These are phyloP conservation scores for Mycteria americana DNA, from an alignment of 2,797 vertebrate genomes.

Conservation along the genomic window DNA sequence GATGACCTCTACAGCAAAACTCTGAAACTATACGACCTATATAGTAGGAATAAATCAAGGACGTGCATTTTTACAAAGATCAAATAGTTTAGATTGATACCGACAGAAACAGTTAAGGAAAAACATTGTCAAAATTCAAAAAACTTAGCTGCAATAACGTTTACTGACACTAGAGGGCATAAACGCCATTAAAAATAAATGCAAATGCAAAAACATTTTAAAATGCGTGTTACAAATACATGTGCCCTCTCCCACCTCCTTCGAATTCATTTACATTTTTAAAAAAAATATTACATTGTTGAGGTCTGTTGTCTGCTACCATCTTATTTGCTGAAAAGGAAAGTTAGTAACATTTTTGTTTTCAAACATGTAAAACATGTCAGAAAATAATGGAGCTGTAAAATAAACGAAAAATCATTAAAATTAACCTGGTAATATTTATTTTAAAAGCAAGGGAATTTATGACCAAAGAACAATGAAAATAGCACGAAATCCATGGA, in stretches of 20 bases:
- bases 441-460: constrained; percentile 13
- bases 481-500: background rate
- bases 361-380: background rate
- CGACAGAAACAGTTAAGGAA: background rate
- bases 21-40: background rate
- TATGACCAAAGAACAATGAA: background rate
- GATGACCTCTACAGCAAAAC: background rate
- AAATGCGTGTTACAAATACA: background rate
- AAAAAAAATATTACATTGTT: background rate
- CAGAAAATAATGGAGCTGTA: background rate
- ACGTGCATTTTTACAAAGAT: background rate
- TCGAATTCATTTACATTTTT: constrained; percentile 39
- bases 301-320: constrained; percentile 4
- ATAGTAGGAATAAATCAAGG: background rate
- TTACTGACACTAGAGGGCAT: constrained; percentile 71
- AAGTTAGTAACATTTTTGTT: background rate
- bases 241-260: background rate
- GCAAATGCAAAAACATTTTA: background rate
- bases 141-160: background rate
- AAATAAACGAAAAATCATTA: background rate
- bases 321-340: background rate
- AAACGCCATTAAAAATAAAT: constrained; percentile 67
- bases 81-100: background rate
- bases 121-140: background rate
- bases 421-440: background rate